A percentile compares a stretch with the other conserved stretches of the same genome.
These are phyloP conservation scores for Ctenopoma multispine DNA, from an alignment of 2,797 vertebrate species.

Conservation along the genomic window DNA sequence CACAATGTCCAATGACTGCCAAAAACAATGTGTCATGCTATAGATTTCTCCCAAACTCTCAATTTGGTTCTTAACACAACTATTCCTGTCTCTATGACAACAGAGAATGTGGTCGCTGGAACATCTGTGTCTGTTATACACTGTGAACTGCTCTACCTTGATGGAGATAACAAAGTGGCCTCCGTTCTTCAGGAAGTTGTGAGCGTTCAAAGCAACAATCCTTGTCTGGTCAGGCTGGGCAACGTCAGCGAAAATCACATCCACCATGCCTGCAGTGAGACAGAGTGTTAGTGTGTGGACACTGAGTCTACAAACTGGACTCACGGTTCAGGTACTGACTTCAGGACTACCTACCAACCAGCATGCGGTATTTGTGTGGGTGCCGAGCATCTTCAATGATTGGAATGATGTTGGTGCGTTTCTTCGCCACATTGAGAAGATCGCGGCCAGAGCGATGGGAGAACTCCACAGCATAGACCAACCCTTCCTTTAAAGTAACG, in stretches of 20 bases:
- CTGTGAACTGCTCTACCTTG: slow-evolving; percentile 82
- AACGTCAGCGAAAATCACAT: slow-evolving; percentile 95
- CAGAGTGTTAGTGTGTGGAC: not conserved
- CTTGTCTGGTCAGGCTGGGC: slow-evolving; percentile 96
- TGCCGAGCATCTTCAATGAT: slow-evolving; percentile 95
- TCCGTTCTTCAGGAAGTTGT: slow-evolving; percentile 93
- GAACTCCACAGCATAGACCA: slow-evolving; percentile 96
- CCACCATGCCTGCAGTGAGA: slow-evolving; percentile 89
- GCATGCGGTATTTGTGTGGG: slow-evolving; percentile 95
- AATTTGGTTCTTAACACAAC: not conserved
- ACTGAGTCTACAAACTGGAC: not conserved
- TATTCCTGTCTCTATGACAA: not conserved
- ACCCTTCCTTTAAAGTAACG: slow-evolving; percentile 83
- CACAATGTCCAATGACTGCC: not conserved
- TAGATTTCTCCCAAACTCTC: not conserved
- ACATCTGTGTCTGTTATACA: too few relatives aligned
- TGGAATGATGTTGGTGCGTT: slow-evolving; percentile 94
- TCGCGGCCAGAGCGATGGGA: slow-evolving; percentile 95
- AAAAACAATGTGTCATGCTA: not conserved
- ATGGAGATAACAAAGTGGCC: slow-evolving; percentile 97
- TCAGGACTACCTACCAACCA: slow-evolving; percentile 85
- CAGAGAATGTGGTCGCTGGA: too few relatives aligned
- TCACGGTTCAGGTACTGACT: not conserved
- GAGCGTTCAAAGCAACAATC: slow-evolving; percentile 94
- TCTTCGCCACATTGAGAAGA: slow-evolving; percentile 94